Base-by-base conservation (phyloP, 1,140 invertebrate genomes). In the Diprion similis region DNA sequence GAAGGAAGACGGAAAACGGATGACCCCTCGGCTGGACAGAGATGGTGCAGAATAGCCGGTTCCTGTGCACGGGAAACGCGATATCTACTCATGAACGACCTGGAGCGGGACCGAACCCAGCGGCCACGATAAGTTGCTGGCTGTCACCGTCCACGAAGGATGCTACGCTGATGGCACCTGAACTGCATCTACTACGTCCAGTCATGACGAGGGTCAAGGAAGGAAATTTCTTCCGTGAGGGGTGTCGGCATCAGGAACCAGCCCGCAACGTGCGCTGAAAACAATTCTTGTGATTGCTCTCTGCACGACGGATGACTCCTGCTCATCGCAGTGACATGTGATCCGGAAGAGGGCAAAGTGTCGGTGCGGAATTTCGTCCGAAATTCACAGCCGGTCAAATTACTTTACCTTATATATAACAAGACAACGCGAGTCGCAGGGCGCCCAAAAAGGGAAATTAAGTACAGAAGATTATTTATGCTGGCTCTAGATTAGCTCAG, bases 101-200 rank as follows among this genome's bases (percentile, higher is more conserved):
- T 17, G 24, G 24, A 8, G 51, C 24, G 51, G n/a, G 51, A 8
- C 51, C n/a, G 51, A 37, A 37, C 24, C 24, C 24, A 59, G 51
- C 9, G 51, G 51, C 51, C 51, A 13, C 51, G 51, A 17, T 59
- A 17, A 59, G 51, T 59, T 59, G 51, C 9, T 13, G 51, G 51
- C 51, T 59, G 51, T 59, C 51, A 59, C 11, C 51, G 51, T 15
- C 11, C 51, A 9, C 51, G 51, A 59, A 59, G n/a, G 51, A 59
- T 59, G 51, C 51, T 59, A 59, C 51, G 9, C 51, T 59, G n/a
- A 59, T 59, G 51, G 51, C n/a, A 59, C 51, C 51, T 59, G 51
- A 59, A 59, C 51, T 59, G 51, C 51, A 59, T 59, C n/a, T 59
- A 59, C 51, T 8, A 59, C 51, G 11, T 17, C 11, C 6, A 59